phyloP scores from a whole-genome alignment of 2,888 invertebrate species.

The Venustoraphidia nigricollis region DNA sequence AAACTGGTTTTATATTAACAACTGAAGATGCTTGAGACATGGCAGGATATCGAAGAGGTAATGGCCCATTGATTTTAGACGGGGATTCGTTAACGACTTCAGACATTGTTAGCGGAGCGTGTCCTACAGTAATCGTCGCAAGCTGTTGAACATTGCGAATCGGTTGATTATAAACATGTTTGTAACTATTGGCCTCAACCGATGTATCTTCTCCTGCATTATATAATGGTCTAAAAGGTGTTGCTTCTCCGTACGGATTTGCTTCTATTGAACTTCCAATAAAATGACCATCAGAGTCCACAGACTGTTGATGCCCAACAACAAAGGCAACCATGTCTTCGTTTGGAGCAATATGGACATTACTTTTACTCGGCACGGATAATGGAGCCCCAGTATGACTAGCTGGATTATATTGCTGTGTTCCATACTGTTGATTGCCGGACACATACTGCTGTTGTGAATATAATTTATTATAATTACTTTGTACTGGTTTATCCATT shows the following conservation, averaged over 20 bases:
- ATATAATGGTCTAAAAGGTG: slow-evolving; percentile 23
- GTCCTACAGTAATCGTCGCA: too few relatives aligned
- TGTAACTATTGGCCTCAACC: not conserved
- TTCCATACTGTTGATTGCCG: too few relatives aligned
- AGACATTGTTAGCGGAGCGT: not conserved
- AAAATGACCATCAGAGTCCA: slow-evolving; percentile 27
- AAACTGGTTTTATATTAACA: slow-evolving; percentile 25
- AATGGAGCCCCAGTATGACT: too few relatives aligned
- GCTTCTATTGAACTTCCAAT: slow-evolving; percentile 34
- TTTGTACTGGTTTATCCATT: slow-evolving; percentile 25
- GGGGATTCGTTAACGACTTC: not conserved
- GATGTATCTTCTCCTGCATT: slow-evolving; percentile 13
- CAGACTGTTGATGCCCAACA: slow-evolving; percentile 44
- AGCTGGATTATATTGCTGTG: too few relatives aligned
- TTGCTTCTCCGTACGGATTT: slow-evolving; percentile 27
- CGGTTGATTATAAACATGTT: too few relatives aligned
- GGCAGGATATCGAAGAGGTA: too few relatives aligned
- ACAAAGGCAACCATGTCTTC: slow-evolving; percentile 49
- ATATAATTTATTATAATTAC: slow-evolving; percentile 11
- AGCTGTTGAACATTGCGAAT: too few relatives aligned
- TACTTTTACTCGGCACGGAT: slow-evolving; percentile 37
- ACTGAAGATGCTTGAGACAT: slow-evolving; percentile 8
- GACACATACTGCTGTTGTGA: too few relatives aligned
- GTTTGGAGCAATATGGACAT: slow-evolving; percentile 43
- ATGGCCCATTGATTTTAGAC: too few relatives aligned